Evolutionary conservation across 2,888 invertebrate genomes (phyloP).

Genomic region (Uropetala carovei): DNA sequence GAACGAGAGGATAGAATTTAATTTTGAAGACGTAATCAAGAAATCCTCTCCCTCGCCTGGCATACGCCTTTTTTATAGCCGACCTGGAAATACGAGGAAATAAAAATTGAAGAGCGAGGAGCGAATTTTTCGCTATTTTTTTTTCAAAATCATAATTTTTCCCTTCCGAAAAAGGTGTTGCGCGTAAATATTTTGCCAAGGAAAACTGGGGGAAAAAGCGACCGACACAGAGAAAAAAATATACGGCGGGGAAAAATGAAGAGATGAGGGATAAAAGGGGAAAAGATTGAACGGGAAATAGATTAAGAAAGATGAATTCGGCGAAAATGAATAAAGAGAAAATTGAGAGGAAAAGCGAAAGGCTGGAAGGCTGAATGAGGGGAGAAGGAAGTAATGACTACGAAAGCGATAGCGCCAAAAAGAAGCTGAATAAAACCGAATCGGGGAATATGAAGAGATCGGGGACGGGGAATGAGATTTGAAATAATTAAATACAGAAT

Average conservation of each 20-base stretch:
- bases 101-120: not conserved
- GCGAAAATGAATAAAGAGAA: not conserved
- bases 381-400: not conserved
- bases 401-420: too few species aligned
- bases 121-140: not conserved
- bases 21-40: conserved; percentile 38
- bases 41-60: not conserved
- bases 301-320: not conserved
- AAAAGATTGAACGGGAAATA: too few species aligned
- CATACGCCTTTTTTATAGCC: not conserved
- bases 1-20: conserved; percentile 1
- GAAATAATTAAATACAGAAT: too few species aligned
- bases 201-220: not conserved
- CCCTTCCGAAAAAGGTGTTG: not conserved
- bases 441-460: too few species aligned
- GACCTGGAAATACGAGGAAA: not conserved
- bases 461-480: too few species aligned
- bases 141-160: conserved; percentile 12
- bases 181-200: not conserved
- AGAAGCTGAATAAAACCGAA: too few species aligned
- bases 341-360: not conserved
- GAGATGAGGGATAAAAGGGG: not conserved
- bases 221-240: not conserved
- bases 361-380: not conserved
- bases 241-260: not conserved